Percentiles rank a stretch among this genome's conserved stretches.
These are phyloP conservation scores for Himalopsyche kuldschensis DNA, from an alignment of 2,888 invertebrate species.

Conservation along the genomic window DNA sequence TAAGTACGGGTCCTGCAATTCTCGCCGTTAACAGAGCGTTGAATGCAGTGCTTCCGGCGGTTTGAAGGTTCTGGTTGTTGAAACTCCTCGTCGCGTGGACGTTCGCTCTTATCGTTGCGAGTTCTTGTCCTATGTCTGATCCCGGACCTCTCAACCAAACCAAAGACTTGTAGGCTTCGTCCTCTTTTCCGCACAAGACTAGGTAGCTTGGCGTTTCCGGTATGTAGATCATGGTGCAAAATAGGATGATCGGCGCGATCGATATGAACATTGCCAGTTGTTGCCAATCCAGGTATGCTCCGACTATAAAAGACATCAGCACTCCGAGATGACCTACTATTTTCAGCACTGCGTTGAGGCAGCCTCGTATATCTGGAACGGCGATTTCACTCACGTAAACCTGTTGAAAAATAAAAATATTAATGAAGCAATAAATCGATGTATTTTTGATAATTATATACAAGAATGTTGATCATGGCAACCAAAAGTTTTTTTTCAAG, in stretches of 20 bases:
- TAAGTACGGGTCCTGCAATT: conserved; percentile 71
- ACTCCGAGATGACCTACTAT: conserved; percentile 85
- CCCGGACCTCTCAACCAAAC: conserved; percentile 82
- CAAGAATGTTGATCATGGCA: not conserved
- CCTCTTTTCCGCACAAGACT: conserved; percentile 74
- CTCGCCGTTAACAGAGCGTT: conserved; percentile 55
- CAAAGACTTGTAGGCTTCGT: conserved; percentile 66
- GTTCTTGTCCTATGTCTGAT: conserved; percentile 75
- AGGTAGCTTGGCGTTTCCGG: conserved; percentile 90
- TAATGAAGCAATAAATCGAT: not conserved
- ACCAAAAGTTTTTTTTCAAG: not conserved
- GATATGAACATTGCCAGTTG: conserved; percentile 81
- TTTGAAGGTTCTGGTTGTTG: conserved; percentile 55
- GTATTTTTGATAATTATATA: no score
- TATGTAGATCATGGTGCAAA: conserved; percentile 74
- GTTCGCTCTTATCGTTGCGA: conserved; percentile 71
- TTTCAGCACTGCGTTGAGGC: conserved; percentile 83
- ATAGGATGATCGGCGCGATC: conserved; percentile 74
- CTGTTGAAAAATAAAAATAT: conserved; percentile 46
- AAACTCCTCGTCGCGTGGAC: conserved; percentile 61
- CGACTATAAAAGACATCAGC: conserved; percentile 79
- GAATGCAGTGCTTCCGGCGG: conserved; percentile 52
- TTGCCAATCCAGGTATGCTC: conserved; percentile 82
- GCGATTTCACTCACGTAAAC: conserved; percentile 92
- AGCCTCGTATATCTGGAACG: conserved; percentile 82